phyloP scores from a whole-genome alignment of 2,888 invertebrate species.

The Dolomedes plantarius region DNA sequence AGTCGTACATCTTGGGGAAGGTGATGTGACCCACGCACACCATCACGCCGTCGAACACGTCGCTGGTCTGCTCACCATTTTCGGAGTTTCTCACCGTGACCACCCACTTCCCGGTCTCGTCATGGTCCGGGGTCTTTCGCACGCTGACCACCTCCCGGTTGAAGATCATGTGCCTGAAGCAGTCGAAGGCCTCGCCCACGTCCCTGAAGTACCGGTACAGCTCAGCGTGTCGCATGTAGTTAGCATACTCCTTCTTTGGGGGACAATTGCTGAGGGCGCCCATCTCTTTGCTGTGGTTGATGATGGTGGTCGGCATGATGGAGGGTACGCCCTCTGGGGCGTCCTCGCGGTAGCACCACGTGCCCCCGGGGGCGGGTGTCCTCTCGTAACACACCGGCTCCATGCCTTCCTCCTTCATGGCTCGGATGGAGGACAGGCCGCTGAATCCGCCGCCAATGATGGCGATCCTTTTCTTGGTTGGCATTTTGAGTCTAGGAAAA shows the following conservation, averaged over 20 bases:
- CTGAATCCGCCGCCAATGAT: constrained; percentile 21
- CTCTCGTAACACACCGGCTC: constrained; percentile 76
- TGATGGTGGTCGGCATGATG: constrained; percentile 76
- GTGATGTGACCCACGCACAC: constrained; percentile 78
- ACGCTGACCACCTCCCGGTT: constrained; percentile 74
- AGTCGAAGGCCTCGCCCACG: constrained; percentile 64
- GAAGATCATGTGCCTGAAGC: constrained; percentile 73
- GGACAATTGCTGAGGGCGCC: constrained; percentile 78
- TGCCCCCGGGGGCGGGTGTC: constrained; percentile 75
- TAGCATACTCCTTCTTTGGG: constrained; percentile 76
- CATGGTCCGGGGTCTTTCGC: constrained; percentile 32
- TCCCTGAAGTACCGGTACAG: constrained; percentile 70
- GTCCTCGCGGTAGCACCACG: constrained; percentile 75
- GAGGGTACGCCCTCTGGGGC: constrained; percentile 70
- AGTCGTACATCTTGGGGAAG: constrained; percentile 76
- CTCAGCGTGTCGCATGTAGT: constrained; percentile 78
- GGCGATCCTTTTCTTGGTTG: neutral
- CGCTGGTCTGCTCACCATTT: constrained; percentile 12
- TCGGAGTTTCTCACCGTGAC: constrained; percentile 35
- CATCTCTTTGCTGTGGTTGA: constrained; percentile 77
- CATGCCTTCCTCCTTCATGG: constrained; percentile 74
- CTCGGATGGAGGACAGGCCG: neutral
- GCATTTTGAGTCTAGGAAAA: neutral
- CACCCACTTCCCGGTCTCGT: constrained; percentile 69
- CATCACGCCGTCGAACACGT: constrained; percentile 77